Percentiles rank a stretch among this genome's conserved stretches.
These are phyloP conservation scores for Bombus superbus DNA, from an alignment of 1,140 invertebrate genomes.

Conservation along the genomic window DNA sequence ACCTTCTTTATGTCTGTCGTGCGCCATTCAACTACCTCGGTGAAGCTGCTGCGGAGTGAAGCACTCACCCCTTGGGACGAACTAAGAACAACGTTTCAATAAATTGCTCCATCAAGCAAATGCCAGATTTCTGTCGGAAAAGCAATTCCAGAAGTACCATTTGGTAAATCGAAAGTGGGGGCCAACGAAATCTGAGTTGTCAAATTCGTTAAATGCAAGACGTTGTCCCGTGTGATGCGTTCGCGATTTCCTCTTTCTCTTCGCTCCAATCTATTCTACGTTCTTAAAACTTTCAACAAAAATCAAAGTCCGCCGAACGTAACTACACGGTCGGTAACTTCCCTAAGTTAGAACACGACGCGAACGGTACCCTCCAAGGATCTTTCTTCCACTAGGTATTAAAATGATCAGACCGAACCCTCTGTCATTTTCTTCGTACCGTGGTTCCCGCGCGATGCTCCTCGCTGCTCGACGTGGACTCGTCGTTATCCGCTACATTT, in stretches of 20 bases:
- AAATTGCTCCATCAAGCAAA: conserved; percentile 29
- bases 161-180: neutral
- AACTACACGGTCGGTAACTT: neutral
- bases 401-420: neutral
- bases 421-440: neutral
- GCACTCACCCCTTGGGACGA: neutral
- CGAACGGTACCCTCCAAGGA: neutral
- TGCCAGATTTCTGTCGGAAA: conserved; percentile 1
- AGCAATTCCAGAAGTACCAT: conserved; percentile 19
- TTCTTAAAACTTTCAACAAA: neutral
- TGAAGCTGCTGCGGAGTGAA: neutral
- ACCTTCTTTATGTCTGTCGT: conserved; percentile 8
- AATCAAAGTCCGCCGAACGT: neutral
- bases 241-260: neutral
- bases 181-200: neutral
- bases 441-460: neutral
- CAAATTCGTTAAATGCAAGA: neutral
- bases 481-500: conserved; percentile 74
- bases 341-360: neutral
- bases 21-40: neutral
- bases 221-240: neutral
- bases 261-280: neutral
- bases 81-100: conserved; percentile 33
- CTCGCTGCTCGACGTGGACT: conserved; percentile 11
- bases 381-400: neutral